Percentiles rank a stretch among this genome's conserved stretches.
Conservation (phyloP, 2,888 invertebrate genomes). For the Chaetogeoica ovagalla region DNA sequence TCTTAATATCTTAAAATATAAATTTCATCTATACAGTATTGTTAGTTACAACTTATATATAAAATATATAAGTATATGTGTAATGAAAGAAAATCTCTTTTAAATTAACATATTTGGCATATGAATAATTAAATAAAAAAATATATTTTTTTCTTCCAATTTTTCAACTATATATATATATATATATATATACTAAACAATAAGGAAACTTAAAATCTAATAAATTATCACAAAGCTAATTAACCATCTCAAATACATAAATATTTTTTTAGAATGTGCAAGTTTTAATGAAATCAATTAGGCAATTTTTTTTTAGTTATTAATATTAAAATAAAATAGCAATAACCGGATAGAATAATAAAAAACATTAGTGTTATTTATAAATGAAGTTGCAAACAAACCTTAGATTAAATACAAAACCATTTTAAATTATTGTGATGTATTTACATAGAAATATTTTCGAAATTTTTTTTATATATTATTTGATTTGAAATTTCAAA, state of each 20-base stretch:
- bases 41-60: too few relatives aligned
- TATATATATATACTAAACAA: not conserved
- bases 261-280: constrained; percentile 28
- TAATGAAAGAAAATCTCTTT: too few relatives aligned
- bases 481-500: not conserved
- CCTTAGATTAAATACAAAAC: not conserved
- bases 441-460: too few relatives aligned
- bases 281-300: not conserved
- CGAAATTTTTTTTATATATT: not conserved
- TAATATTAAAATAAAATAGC: not conserved
- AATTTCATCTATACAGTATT: too few relatives aligned
- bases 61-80: too few relatives aligned
- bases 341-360: constrained; percentile 1
- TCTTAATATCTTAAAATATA: too few relatives aligned
- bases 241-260: not conserved
- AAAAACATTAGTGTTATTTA: not conserved
- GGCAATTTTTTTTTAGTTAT: not conserved
- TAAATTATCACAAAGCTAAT: not conserved
- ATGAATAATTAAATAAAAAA: too few relatives aligned
- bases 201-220: not conserved
- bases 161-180: too few relatives aligned
- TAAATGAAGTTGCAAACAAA: not conserved
- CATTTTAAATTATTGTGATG: too few relatives aligned
- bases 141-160: too few relatives aligned
- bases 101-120: too few relatives aligned